Evolutionary conservation across 2,797 vertebrate species (phyloP).

Genomic region (Alouatta caraya): DNA sequence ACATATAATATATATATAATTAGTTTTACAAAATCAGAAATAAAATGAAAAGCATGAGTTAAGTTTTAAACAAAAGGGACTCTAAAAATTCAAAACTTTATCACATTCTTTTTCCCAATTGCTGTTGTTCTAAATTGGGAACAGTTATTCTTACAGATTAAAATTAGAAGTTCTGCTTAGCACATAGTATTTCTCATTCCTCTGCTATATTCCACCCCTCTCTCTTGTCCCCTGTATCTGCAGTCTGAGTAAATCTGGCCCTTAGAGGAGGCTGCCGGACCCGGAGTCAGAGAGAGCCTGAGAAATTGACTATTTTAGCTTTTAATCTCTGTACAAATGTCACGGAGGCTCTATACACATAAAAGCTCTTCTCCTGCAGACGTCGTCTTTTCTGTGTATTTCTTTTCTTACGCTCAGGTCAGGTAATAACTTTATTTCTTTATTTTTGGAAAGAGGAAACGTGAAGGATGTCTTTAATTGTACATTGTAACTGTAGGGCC

Average conservation of each 20-base stretch:
- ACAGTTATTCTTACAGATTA: not conserved
- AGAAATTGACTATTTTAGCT: too few species aligned
- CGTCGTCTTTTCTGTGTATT: not conserved
- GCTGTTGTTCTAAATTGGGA: not conserved
- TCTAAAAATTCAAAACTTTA: not conserved
- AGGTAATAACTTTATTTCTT: not conserved
- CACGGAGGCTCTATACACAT: not conserved
- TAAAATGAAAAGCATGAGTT: not conserved
- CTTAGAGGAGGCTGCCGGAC: not conserved
- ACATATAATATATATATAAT: not conserved
- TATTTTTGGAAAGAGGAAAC: not conserved
- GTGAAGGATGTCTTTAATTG: not conserved
- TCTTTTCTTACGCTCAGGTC: not conserved
- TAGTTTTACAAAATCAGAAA: not conserved
- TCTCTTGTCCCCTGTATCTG: not conserved
- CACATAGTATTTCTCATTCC: not conserved
- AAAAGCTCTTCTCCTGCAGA: not conserved
- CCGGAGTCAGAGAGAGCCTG: not conserved
- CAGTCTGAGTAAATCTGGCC: not conserved
- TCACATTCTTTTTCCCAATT: not conserved
- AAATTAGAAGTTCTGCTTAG: not conserved
- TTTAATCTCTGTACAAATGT: not conserved
- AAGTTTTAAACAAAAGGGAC: not conserved
- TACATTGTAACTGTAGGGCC: accelerated
- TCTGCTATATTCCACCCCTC: not conserved